Base-by-base conservation (phyloP, 2,113 vertebrate genomes). In the Azemiops feae region DNA sequence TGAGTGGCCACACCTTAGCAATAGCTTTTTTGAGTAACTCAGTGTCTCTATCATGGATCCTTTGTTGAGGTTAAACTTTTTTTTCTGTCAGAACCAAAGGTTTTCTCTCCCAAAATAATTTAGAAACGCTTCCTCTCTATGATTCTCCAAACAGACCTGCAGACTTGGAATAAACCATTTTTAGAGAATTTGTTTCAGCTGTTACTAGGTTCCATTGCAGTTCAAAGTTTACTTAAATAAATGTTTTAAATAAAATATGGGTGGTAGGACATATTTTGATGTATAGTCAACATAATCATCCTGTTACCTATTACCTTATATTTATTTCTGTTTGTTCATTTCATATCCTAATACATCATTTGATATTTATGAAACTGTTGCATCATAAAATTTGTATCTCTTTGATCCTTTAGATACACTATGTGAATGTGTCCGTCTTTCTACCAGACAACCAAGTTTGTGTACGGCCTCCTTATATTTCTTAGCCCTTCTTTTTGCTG, bases 381-480 rank as follows among this genome's bases (percentile, higher is more conserved):
- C 93, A 18, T 2, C 58, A 86, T 16, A 81, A 86, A 81, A 64
- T 3, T 6, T 8, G 0, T 30, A 87, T 91, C 20, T 89, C 85
- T 95, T 96, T 93, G 91, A 88, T 54, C 23, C 96, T 96, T 94
- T 95, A 99, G 99, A 96, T 92, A 97, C 97, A 0, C 58, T 99
- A 93, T 98, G 98, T n/a, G 95, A 95, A 90, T 99, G 98, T 94
- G 92, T 98, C 96, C 95, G 94, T 43, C 94, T 98, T 90, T 97
- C 97, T 43, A 1, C 34, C 5, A 91, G 92, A 0, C 93, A 97
- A 47, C 96, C 98, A 22, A 45, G 89, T 18, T 97, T 99, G 45
- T 98, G 96, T 91, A 93, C 94, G 0, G 96, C 97, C 87, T 97
- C 98, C 94, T 96, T 99, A 93, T 98, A 98, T 55, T 99, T 99